Conservation (phyloP, 2,888 invertebrate genomes). For the Synergus laeviventris region DNA sequence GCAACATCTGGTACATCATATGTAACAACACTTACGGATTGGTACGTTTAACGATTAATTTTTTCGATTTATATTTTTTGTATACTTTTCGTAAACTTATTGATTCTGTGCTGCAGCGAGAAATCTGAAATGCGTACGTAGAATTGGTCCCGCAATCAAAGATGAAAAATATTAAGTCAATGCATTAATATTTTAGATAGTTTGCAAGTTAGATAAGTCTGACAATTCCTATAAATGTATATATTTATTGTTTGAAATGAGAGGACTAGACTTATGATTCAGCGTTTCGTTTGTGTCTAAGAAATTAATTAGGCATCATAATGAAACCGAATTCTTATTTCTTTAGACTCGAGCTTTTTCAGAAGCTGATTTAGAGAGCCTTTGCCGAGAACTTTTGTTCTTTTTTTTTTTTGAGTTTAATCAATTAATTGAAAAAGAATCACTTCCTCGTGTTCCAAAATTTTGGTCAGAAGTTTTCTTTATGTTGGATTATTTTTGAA, state of each 20-base stretch:
- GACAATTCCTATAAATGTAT: too few species aligned
- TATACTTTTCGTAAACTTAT: background rate
- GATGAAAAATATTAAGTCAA: background rate
- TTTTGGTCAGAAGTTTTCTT: too few species aligned
- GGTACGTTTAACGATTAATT: background rate
- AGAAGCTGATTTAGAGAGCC: too few species aligned
- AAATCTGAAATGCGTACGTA: background rate
- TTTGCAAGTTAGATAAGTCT: background rate
- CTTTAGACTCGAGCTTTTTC: background rate
- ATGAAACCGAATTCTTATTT: too few species aligned
- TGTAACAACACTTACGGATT: background rate
- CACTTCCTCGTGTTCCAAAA: too few species aligned
- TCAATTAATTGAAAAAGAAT: too few species aligned
- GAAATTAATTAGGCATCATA: too few species aligned
- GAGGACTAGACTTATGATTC: too few species aligned
- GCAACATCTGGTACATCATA: conserved; percentile 31
- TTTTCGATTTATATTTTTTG: background rate
- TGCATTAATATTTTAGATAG: background rate
- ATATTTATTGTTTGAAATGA: too few species aligned
- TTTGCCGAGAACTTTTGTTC: too few species aligned
- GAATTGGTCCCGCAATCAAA: background rate
- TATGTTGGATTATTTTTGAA: background rate
- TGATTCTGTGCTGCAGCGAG: background rate
- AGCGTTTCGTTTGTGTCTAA: too few species aligned
- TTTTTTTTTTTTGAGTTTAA: too few species aligned